Conservation (phyloP, 2,113 vertebrate genomes). For the Platanista minor region DNA sequence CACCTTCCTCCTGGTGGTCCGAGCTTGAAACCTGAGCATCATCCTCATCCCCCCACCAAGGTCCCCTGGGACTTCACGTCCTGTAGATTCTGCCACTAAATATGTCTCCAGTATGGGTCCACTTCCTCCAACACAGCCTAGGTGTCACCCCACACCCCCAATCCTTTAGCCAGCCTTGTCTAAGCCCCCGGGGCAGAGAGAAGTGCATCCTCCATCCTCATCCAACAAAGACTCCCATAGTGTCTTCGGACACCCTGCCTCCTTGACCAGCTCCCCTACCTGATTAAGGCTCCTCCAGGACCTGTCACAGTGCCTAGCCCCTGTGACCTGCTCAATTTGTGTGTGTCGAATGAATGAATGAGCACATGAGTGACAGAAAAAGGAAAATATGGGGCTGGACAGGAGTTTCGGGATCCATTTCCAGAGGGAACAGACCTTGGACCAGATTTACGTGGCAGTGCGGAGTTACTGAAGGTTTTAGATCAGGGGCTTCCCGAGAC, state of each 20-base stretch:
- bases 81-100: not conserved
- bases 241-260: not conserved
- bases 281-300: no score
- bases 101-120: not conserved
- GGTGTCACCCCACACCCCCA: no score
- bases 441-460: not conserved
- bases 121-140: not conserved
- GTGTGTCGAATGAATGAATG: not conserved
- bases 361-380: not conserved
- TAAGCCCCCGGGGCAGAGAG: not conserved
- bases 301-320: accelerated
- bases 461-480: not conserved
- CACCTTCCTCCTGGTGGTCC: not conserved
- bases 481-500: not conserved
- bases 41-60: accelerated
- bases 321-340: not conserved
- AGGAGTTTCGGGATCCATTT: not conserved
- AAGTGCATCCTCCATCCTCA: not conserved
- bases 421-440: not conserved
- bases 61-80: not conserved
- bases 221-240: not conserved
- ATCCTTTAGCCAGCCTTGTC: not conserved
- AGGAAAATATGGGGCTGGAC: not conserved
- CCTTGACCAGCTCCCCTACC: not conserved
- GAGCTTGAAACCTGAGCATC: not conserved